phyloP scores from a whole-genome alignment of 2,797 vertebrate species.

The Alexandromys oeconomus region DNA sequence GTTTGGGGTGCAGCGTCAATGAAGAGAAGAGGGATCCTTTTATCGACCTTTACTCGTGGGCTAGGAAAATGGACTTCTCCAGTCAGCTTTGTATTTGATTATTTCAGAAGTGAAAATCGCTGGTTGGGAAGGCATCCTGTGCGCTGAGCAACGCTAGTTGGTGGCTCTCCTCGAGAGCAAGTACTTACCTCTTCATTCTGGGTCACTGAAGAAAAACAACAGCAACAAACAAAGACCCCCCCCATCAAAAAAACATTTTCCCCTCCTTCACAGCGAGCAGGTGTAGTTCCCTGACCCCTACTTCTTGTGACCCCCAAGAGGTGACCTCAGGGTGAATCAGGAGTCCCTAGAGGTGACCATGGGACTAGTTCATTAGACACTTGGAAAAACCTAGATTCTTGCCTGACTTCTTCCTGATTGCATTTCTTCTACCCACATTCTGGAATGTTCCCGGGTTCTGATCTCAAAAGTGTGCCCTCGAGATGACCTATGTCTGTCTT shows the following conservation, averaged over 20 bases:
- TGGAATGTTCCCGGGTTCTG: background rate
- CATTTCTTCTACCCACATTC: background rate
- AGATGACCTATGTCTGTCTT: background rate
- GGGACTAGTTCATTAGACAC: background rate
- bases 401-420: background rate
- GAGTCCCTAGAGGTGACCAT: background rate
- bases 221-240: background rate
- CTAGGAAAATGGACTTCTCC: background rate
- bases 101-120: background rate
- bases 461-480: fast-evolving
- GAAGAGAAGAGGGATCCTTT: background rate
- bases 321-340: background rate
- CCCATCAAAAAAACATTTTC: background rate
- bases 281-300: background rate
- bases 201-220: background rate
- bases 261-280: background rate
- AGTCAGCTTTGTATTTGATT: background rate
- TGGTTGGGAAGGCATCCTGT: background rate
- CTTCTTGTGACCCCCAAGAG: background rate
- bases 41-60: background rate
- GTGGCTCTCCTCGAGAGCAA: background rate
- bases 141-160: background rate
- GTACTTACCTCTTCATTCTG: background rate
- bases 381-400: background rate
- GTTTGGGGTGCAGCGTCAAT: fast-evolving